Percentiles rank a stretch among this genome's conserved stretches.
phyloP scores from a whole-genome alignment of 2,113 vertebrate genomes.

The Pipra filicauda region DNA sequence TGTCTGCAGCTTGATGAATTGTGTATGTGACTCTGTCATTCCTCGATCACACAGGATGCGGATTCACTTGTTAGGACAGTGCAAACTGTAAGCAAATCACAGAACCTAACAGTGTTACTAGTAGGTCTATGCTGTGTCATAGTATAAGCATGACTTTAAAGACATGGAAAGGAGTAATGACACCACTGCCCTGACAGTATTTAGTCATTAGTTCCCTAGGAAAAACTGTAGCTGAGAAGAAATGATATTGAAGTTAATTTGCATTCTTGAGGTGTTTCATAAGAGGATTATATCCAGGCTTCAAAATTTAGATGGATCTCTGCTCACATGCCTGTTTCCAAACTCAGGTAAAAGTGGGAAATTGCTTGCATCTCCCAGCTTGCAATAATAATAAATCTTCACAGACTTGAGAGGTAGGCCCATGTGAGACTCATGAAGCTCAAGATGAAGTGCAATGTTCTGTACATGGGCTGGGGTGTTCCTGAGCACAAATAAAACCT shows the following conservation, averaged over 20 bases:
- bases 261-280: not conserved
- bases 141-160: not conserved
- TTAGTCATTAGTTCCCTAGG: not conserved
- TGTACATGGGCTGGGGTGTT: not conserved
- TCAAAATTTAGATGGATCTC: not conserved
- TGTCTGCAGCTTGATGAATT: not conserved
- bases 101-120: not conserved
- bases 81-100: not conserved
- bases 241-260: not conserved
- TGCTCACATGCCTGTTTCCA: not conserved
- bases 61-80: not conserved
- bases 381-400: not conserved
- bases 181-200: not conserved
- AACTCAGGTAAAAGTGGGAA: not conserved
- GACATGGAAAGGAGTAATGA: not conserved
- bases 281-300: not conserved
- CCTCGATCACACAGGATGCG: not conserved
- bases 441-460: not conserved
- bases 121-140: not conserved
- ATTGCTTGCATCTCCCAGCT: not conserved
- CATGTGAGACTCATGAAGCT: not conserved
- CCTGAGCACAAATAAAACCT: not conserved
- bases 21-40: not conserved
- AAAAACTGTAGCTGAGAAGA: not conserved
- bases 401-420: not conserved